phyloP scores from a whole-genome alignment of 2,888 invertebrate species.

The Apotomis betuletana region DNA sequence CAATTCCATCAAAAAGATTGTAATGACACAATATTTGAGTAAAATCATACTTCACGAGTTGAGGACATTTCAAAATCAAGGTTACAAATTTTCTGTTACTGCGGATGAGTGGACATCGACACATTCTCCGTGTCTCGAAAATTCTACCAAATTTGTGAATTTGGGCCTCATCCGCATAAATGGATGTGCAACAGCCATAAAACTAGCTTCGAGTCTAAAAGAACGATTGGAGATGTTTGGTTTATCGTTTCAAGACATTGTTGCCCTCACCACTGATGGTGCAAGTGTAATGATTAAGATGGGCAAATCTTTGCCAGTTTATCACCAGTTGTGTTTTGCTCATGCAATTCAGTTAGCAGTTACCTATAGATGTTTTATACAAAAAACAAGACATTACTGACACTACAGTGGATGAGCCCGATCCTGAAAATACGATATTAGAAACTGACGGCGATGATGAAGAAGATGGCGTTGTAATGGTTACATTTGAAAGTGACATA shows the following conservation, averaged over 20 bases:
- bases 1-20: not conserved
- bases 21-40: not conserved
- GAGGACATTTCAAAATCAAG: not conserved
- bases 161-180: conserved; percentile 3
- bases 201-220: not conserved
- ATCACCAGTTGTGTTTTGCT: too few relatives aligned
- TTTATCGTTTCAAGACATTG: not conserved
- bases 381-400: too few relatives aligned
- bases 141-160: not conserved
- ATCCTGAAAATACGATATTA: too few relatives aligned
- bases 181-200: not conserved
- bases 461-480: too few relatives aligned
- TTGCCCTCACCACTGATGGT: not conserved
- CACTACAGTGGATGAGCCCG: too few relatives aligned
- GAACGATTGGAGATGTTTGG: not conserved
- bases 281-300: not conserved
- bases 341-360: too few relatives aligned
- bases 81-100: conserved; percentile 1
- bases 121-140: not conserved
- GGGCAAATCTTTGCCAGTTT: too few relatives aligned
- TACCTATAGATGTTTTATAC: too few relatives aligned
- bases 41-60: not conserved
- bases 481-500: too few relatives aligned
- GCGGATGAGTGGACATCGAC: conserved; percentile 1
- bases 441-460: too few relatives aligned